Evolutionary conservation across 2,888 invertebrate genomes (phyloP).

Genomic region (Augiades crinisus): DNA sequence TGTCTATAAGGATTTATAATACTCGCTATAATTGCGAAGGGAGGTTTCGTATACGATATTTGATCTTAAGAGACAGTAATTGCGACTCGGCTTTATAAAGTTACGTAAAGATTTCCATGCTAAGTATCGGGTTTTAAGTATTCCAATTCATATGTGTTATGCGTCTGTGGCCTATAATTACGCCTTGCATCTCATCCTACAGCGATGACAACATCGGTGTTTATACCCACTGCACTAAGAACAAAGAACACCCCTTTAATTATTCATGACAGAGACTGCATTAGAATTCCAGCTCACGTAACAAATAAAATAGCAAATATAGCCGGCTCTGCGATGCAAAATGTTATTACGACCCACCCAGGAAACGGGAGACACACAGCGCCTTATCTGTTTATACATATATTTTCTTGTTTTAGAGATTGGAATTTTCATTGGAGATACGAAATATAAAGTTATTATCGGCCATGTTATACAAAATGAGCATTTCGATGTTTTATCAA

Average conservation of each 20-base stretch:
- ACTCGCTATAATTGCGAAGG: too few relatives aligned
- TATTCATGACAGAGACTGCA: neutral
- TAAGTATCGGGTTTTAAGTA: neutral
- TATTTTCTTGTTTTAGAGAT: neutral
- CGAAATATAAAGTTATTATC: neutral
- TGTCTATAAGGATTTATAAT: too few relatives aligned
- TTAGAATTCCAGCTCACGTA: constrained; percentile 2
- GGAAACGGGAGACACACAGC: neutral
- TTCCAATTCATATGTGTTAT: neutral
- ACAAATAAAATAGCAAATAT: neutral
- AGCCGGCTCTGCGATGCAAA: neutral
- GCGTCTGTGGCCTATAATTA: neutral
- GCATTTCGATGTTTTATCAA: too few relatives aligned
- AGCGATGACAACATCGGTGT: neutral
- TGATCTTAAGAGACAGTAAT: too few relatives aligned
- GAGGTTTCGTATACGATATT: too few relatives aligned
- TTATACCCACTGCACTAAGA: neutral
- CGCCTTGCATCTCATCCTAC: neutral
- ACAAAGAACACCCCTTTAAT: neutral
- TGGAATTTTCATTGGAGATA: neutral
- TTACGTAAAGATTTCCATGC: neutral
- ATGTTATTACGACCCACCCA: neutral
- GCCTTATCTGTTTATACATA: neutral
- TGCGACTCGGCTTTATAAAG: too few relatives aligned
- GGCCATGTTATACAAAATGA: neutral